A percentile compares a stretch with the other conserved stretches of the same genome.
Conservation (phyloP, 1,140 invertebrate species). For the Papilio machaon region DNA sequence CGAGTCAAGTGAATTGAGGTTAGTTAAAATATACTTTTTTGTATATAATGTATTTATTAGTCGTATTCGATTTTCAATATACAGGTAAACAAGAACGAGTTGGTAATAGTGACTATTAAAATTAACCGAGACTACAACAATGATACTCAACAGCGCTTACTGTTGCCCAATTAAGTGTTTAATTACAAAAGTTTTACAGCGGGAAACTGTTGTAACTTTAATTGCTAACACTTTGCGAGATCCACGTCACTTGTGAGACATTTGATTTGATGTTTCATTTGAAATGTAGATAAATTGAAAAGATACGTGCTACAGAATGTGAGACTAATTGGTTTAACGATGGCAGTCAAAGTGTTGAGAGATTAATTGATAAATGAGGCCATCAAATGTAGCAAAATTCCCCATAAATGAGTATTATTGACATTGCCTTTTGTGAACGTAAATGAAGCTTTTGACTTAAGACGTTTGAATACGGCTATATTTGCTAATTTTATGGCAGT, state of each 20-base stretch:
- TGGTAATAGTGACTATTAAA: background rate
- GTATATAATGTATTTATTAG: background rate
- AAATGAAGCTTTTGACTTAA: too few species aligned
- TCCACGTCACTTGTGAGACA: background rate
- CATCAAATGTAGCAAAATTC: background rate
- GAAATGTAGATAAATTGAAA: conserved; percentile 7
- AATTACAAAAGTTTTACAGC: conserved; percentile 30
- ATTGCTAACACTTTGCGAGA: conserved; percentile 9
- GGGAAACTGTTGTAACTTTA: conserved; percentile 23
- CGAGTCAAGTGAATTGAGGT: too few species aligned
- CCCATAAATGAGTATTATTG: background rate
- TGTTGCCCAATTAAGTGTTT: conserved; percentile 27
- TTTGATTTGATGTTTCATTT: conserved; percentile 24
- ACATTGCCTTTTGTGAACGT: background rate
- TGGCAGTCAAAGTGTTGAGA: background rate
- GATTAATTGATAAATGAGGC: background rate
- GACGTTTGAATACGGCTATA: too few species aligned
- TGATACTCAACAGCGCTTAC: background rate
- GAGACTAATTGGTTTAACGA: conserved; percentile 5
- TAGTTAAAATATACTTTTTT: background rate
- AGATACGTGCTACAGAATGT: background rate
- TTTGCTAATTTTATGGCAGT: too few species aligned
- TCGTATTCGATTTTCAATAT: background rate
- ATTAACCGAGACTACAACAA: conserved; percentile 20
- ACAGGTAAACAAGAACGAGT: background rate